These are phyloP conservation scores for Polylopha cassiicola DNA, from an alignment of 2,888 invertebrate species.

Conservation along the genomic window DNA sequence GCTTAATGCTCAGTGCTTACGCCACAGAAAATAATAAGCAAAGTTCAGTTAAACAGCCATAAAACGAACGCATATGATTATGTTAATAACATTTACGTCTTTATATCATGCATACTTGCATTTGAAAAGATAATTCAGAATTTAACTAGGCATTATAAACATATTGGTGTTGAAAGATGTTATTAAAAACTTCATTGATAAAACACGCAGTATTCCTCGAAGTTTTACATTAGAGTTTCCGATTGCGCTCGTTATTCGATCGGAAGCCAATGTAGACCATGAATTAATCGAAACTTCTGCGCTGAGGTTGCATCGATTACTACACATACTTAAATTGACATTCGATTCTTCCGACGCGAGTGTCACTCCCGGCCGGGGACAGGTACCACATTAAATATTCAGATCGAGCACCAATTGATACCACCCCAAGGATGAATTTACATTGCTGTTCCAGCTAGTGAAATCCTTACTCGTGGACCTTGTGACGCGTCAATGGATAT, in stretches of 20 bases:
- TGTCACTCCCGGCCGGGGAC: constrained; percentile 40
- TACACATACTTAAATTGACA: constrained; percentile 38
- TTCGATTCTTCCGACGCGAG: constrained; percentile 41
- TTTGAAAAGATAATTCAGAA: too few relatives aligned
- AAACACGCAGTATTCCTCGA: constrained; percentile 25
- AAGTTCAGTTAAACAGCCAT: constrained; percentile 11
- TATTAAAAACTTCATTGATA: constrained; percentile 23
- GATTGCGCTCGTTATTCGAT: constrained; percentile 27
- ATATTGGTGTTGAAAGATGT: too few relatives aligned
- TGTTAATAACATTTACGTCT: neutral
- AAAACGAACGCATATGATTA: neutral
- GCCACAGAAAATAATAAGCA: constrained; percentile 36
- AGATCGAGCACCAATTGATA: constrained; percentile 27
- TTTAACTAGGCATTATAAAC: too few relatives aligned
- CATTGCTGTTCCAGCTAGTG: constrained; percentile 7
- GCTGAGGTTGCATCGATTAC: constrained; percentile 34
- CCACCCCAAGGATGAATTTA: constrained; percentile 15
- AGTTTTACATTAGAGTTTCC: constrained; percentile 30
- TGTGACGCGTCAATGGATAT: constrained; percentile 34
- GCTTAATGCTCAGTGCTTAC: constrained; percentile 43
- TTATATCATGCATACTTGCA: neutral
- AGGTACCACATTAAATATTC: constrained; percentile 33
- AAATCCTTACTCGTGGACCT: constrained; percentile 3
- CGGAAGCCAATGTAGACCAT: constrained; percentile 42
- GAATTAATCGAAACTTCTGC: constrained; percentile 34